Conservation (phyloP, 2,797 vertebrate species). For the Tokudaia muenninki region DNA sequence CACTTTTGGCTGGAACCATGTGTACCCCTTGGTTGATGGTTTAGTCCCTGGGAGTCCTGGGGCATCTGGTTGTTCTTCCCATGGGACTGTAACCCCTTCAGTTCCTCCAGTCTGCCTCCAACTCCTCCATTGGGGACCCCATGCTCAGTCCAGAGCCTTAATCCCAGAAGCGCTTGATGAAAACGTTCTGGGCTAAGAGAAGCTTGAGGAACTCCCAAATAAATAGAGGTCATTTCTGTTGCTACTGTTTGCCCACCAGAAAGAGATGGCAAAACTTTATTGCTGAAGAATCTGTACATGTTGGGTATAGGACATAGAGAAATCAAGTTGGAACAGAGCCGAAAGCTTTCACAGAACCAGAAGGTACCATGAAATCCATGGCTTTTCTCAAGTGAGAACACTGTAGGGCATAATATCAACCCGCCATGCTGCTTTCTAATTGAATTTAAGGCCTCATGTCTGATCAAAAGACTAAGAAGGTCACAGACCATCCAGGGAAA, state of each 20-base stretch:
- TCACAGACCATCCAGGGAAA: not conserved
- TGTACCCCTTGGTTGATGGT: too few species aligned
- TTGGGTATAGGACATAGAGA: not conserved
- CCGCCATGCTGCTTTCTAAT: not conserved
- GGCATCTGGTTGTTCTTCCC: too few species aligned
- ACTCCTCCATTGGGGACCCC: too few species aligned
- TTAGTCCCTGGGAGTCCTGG: too few species aligned
- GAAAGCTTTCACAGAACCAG: not conserved
- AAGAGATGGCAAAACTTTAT: not conserved
- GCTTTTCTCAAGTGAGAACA: not conserved
- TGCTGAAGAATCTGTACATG: not conserved
- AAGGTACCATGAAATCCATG: not conserved
- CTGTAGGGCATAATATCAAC: not conserved
- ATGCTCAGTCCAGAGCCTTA: not conserved
- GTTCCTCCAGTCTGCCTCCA: too few species aligned
- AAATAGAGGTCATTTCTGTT: not conserved
- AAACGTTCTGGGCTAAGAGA: not conserved
- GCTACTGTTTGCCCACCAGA: not conserved
- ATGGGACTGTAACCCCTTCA: too few species aligned
- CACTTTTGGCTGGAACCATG: too few species aligned
- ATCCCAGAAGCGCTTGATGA: not conserved
- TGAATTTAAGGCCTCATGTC: not conserved
- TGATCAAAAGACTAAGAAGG: not conserved
- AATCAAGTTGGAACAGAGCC: not conserved
- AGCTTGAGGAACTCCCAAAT: not conserved